These are phyloP conservation scores for Andrena chrysosceles DNA, from an alignment of 2,888 invertebrate genomes.

Conservation along the genomic window DNA sequence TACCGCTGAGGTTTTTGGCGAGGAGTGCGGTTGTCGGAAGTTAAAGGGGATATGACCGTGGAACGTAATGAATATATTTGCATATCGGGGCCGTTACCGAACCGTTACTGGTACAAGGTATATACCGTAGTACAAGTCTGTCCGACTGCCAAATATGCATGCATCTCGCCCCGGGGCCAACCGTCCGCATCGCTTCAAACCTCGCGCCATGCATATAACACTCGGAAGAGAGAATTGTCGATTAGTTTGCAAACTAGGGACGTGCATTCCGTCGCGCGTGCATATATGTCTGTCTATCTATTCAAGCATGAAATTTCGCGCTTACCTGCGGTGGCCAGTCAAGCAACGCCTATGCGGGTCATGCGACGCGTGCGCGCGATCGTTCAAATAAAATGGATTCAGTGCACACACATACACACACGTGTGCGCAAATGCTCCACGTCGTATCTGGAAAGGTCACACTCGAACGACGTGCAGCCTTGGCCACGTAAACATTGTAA, in stretches of 20 bases:
- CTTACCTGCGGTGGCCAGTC: conserved; percentile 53
- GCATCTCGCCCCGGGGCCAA: conserved; percentile 80
- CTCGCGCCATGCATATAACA: conserved; percentile 79
- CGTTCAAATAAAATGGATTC: conserved; percentile 27
- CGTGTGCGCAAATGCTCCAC: background rate
- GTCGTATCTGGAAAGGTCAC: background rate
- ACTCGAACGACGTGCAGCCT: conserved; percentile 19
- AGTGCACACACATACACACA: background rate
- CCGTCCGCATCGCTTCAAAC: conserved; percentile 74
- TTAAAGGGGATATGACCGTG: conserved; percentile 75
- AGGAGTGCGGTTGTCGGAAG: conserved; percentile 53
- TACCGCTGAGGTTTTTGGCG: conserved; percentile 66
- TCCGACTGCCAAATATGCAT: conserved; percentile 83
- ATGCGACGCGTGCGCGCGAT: background rate
- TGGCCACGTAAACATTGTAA: conserved; percentile 5
- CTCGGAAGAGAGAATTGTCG: conserved; percentile 81
- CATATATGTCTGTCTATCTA: conserved; percentile 63
- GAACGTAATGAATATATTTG: conserved; percentile 84
- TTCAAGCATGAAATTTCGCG: conserved; percentile 71
- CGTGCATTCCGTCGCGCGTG: conserved; percentile 70
- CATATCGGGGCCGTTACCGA: conserved; percentile 83
- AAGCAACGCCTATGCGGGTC: conserved; percentile 19
- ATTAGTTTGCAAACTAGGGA: conserved; percentile 81
- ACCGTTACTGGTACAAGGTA: conserved; percentile 82
- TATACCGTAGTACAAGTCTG: conserved; percentile 76